These are phyloP conservation scores for Pelobates cultripes DNA, from an alignment of 2,797 vertebrate genomes.

Conservation along the genomic window DNA sequence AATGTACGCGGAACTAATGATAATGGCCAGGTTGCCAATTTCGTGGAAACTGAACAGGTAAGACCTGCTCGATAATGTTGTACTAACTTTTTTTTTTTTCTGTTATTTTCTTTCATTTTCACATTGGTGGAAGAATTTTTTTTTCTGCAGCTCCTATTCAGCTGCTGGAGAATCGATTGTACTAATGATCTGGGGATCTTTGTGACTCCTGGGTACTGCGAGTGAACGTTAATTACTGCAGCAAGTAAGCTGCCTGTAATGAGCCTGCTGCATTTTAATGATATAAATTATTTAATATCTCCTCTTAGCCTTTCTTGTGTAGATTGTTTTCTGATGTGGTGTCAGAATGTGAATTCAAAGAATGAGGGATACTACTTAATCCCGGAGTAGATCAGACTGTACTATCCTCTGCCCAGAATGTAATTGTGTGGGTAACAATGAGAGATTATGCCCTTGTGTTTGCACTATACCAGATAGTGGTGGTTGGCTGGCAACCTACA, in stretches of 20 bases:
- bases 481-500: too few relatives aligned
- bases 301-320: neutral
- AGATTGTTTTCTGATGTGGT: neutral
- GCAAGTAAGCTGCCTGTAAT: neutral
- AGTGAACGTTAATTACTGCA: neutral
- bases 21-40: constrained; percentile 96
- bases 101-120: neutral
- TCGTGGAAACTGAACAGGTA: constrained; percentile 98
- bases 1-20: constrained; percentile 96
- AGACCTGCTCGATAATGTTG: neutral
- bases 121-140: neutral
- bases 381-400: too few relatives aligned
- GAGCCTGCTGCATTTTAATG: neutral
- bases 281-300: neutral
- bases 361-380: too few relatives aligned
- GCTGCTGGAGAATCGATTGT: neutral
- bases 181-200: neutral
- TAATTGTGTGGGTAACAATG: too few relatives aligned
- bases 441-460: too few relatives aligned
- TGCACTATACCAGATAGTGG: too few relatives aligned
- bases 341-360: too few relatives aligned
- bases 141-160: neutral
- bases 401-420: too few relatives aligned
- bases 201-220: neutral
- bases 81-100: neutral